Evolutionary conservation across 2,113 vertebrate genomes (phyloP), one percentile per base, ranked within the genome.

Genomic region (Triplophysa siluroides): DNA sequence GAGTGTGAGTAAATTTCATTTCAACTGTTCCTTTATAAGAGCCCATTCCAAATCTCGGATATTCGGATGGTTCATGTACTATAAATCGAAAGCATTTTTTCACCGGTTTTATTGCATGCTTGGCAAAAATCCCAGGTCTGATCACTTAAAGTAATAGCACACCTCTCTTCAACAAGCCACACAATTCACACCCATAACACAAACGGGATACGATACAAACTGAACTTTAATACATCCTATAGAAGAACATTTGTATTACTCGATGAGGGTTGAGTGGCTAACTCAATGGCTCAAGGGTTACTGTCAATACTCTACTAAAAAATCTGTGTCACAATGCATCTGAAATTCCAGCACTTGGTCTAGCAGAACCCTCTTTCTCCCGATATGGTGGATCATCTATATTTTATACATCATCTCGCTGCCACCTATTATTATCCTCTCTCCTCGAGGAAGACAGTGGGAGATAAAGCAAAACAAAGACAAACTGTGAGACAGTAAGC

Each of bases 401-500:
- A 79, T 79, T 75, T 79, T 54, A 79, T 62, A 29, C n/a, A 23
- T 67, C 26, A 26, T 60, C 29, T 41, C 19, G 16, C 77, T 79
- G 38, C 52, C 21, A 60, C 38, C 61, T 50, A 65, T 66, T 47
- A 23, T 60, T 29, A 69, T 73, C 68, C 29, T 29, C 71, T 47
- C 33, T 26, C 52, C 75, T 71, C 14, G 24, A 58, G 52, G 67
- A 76, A 73, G 33, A 62, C 13, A 66, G 24, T 72, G 54, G 9
- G 41, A 50, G 56, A 50, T 5, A 62, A 38, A 50, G 54, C 6
- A 71, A 52, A 41, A 76, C 61, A 72, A 38, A 38, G 70, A 80
- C 63, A 52, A 83, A 45, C 33, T 9, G 4, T 47, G 77, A 64
- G 54, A 82, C 83, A 83, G 63, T 62, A 78, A 86, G 60, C 54